Conservation (phyloP, 1,140 invertebrate species). For the Megathymus violae region DNA sequence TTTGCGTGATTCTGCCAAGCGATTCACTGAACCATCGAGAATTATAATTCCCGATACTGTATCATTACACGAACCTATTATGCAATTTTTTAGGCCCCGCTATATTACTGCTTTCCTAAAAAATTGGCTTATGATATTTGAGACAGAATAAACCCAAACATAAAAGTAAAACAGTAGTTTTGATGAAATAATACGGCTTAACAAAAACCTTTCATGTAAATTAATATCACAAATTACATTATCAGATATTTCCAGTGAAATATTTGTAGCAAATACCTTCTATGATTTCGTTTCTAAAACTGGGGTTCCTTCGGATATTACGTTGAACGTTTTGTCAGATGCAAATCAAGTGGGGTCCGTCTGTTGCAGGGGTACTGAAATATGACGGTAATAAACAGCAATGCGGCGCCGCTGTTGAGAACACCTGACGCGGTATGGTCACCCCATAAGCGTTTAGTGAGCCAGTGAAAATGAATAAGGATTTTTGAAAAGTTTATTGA, state of each 20-base stretch:
- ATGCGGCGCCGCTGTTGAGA: conserved; percentile 42
- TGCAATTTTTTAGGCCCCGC: no score
- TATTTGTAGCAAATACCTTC: conserved; percentile 28
- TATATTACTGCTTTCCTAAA: no score
- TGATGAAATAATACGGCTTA: no score
- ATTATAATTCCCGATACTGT: no score
- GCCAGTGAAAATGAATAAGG: conserved; percentile 21
- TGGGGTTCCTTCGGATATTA: conserved; percentile 46
- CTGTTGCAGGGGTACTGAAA: conserved; percentile 50
- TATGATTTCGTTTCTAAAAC: conserved; percentile 38
- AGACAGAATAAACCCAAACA: no score
- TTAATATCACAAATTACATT: conserved; percentile 6
- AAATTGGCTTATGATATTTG: no score
- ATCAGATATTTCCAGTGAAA: conserved; percentile 11
- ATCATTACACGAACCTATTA: no score
- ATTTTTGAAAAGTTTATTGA: conserved; percentile 27
- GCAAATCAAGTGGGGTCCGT: conserved; percentile 51
- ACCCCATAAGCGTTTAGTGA: conserved; percentile 40
- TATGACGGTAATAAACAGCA: conserved; percentile 54
- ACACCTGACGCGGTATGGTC: conserved; percentile 52
- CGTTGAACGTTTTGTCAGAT: conserved; percentile 50
- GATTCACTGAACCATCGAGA: no score
- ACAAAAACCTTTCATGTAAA: not conserved
- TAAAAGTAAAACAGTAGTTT: no score
- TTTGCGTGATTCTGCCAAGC: no score